Percentiles rank a stretch among this genome's conserved stretches.
Conservation (phyloP, 2,113 vertebrate genomes). For the Atlantisia rogersi region DNA sequence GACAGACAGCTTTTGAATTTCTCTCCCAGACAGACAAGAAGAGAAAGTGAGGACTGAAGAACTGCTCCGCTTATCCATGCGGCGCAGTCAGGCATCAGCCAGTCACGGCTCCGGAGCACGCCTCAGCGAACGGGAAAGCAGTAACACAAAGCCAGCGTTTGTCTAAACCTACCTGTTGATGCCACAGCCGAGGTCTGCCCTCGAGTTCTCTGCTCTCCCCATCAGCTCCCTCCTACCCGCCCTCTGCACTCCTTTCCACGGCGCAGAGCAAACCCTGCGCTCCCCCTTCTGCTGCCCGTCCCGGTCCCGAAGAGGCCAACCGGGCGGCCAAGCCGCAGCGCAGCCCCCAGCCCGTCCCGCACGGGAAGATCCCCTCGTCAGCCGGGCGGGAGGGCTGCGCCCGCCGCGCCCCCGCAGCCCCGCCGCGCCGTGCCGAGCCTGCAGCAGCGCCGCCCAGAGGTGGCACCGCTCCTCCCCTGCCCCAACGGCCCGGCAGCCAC, state of each 20-base stretch:
- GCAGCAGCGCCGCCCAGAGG: background rate
- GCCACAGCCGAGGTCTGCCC: background rate
- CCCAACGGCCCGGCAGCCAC: background rate
- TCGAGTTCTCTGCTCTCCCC: background rate
- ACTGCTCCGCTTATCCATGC: accelerated
- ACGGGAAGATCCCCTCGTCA: no score
- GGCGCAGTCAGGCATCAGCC: background rate
- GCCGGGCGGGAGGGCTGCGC: background rate
- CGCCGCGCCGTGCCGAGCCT: background rate
- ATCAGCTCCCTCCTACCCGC: background rate
- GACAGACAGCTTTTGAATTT: background rate
- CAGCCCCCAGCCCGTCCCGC: background rate
- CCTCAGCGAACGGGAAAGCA: background rate
- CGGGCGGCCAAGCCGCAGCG: no score
- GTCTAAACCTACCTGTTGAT: background rate
- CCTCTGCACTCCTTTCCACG: accelerated
- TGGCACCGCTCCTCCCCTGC: background rate
- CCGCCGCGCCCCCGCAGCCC: background rate
- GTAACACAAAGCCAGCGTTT: background rate
- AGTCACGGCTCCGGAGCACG: background rate
- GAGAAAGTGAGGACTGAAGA: background rate
- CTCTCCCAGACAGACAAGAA: background rate
- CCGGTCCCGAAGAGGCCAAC: no score
- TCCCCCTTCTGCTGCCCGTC: no score
- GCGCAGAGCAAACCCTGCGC: accelerated